Percentiles rank a stretch among this genome's conserved stretches.
phyloP scores from a whole-genome alignment of 2,113 vertebrate species.

The Halcyon senegalensis region DNA sequence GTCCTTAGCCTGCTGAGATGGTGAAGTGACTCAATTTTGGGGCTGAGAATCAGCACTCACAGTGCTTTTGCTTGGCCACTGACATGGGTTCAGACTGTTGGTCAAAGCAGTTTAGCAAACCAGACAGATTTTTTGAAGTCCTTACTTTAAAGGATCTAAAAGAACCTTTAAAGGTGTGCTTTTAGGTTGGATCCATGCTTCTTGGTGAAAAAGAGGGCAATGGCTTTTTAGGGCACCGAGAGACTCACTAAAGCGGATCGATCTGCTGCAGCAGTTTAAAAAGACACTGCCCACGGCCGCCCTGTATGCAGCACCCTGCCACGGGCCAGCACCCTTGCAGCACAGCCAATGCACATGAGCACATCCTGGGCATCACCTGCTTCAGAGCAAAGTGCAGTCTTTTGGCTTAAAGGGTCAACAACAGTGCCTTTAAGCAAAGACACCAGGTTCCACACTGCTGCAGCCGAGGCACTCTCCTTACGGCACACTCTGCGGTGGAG shows the following conservation, averaged over 20 bases:
- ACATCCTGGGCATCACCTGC: neutral
- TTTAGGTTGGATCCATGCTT: neutral
- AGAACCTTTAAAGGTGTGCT: neutral
- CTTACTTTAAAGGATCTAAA: neutral
- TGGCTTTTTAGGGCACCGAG: neutral
- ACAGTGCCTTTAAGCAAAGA: neutral
- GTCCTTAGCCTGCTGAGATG: neutral
- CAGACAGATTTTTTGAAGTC: neutral
- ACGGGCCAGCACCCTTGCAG: neutral
- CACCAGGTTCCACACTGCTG: fast-evolving
- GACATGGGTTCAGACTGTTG: neutral
- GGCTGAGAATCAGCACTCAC: neutral
- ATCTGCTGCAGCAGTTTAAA: neutral
- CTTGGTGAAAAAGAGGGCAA: neutral
- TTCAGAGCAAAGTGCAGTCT: neutral
- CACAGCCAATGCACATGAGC: fast-evolving
- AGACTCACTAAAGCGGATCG: neutral
- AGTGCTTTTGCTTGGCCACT: neutral
- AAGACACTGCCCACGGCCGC: neutral
- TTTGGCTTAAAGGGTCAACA: neutral
- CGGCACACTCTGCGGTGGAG: neutral
- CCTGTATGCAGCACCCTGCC: fast-evolving
- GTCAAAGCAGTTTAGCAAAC: neutral
- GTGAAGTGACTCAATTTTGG: neutral
- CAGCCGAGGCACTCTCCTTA: neutral